These are phyloP conservation scores for Oryzias curvinotus DNA, from an alignment of 2,113 vertebrate genomes.

Conservation along the genomic window DNA sequence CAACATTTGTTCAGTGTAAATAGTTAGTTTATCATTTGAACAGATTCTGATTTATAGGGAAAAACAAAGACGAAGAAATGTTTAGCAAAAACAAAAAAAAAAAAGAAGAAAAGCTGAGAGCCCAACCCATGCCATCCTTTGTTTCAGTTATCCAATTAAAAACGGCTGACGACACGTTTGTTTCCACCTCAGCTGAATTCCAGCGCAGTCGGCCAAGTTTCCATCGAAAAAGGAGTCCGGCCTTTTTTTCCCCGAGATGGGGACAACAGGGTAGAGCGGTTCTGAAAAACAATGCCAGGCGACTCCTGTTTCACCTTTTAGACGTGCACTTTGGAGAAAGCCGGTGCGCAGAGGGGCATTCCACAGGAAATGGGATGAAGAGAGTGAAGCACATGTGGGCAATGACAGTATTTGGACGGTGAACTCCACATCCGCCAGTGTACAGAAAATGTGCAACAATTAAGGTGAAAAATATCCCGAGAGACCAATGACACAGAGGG, in stretches of 20 bases:
- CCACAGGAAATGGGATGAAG: slow-evolving; percentile 38
- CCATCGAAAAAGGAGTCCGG: neutral
- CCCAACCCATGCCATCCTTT: neutral
- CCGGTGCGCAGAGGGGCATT: slow-evolving; percentile 11
- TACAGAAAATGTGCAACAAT: neutral
- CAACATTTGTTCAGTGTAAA: neutral
- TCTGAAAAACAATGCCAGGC: too few relatives aligned
- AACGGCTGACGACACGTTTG: neutral
- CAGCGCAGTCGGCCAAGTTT: neutral
- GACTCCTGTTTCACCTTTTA: too few relatives aligned
- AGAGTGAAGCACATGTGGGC: neutral
- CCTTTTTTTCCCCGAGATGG: neutral
- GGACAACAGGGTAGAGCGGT: neutral
- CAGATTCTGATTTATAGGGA: too few relatives aligned
- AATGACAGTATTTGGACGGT: neutral
- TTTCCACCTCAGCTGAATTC: neutral
- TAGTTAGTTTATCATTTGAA: too few relatives aligned
- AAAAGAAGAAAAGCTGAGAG: neutral
- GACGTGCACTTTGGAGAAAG: too few relatives aligned
- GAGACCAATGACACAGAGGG: neutral
- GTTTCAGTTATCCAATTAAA: neutral
- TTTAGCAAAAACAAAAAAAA: neutral
- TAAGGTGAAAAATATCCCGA: neutral
- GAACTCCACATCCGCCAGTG: neutral
- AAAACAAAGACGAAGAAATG: neutral